Percentiles rank a stretch among this genome's conserved stretches.
Conservation (phyloP, 2,113 vertebrate genomes). For the Puntigrus tetrazona region DNA sequence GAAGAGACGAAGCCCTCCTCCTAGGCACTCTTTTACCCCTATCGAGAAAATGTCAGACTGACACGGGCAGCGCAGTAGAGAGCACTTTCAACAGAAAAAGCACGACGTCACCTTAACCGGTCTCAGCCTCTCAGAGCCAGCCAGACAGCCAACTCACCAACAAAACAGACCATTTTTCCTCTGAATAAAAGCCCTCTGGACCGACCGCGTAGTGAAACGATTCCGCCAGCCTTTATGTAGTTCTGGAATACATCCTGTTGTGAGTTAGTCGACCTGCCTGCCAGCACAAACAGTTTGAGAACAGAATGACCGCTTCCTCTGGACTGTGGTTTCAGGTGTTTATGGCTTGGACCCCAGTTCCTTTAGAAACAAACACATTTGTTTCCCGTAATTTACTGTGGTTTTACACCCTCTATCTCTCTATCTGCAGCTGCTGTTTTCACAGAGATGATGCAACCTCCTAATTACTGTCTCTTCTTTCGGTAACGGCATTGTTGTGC, state of each 20-base stretch:
- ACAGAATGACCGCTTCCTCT: conserved; percentile 27
- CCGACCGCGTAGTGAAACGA: neutral
- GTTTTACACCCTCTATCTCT: conserved; percentile 15
- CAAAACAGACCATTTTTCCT: conserved; percentile 32
- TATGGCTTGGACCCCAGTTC: conserved; percentile 1
- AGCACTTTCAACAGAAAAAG: conserved; percentile 62
- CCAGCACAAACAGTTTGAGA: conserved; percentile 18
- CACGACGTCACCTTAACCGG: conserved; percentile 38
- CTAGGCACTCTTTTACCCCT: conserved; percentile 36
- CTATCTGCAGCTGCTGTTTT: neutral
- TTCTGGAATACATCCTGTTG: conserved; percentile 32
- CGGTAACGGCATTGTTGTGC: neutral
- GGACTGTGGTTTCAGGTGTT: conserved; percentile 26
- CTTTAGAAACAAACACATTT: conserved; percentile 17
- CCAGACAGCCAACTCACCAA: conserved; percentile 26
- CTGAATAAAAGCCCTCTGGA: conserved; percentile 1
- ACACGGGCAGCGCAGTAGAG: conserved; percentile 67
- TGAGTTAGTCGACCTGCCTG: conserved; percentile 20
- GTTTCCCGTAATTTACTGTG: conserved; percentile 12
- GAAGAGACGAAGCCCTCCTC: conserved; percentile 48
- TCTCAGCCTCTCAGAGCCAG: conserved; percentile 9
- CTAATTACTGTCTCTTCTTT: conserved; percentile 6
- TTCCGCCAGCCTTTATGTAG: neutral
- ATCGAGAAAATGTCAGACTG: conserved; percentile 73
- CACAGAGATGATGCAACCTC: neutral